Base-by-base conservation (phyloP, 2,113 vertebrate species). In the Conger conger region DNA sequence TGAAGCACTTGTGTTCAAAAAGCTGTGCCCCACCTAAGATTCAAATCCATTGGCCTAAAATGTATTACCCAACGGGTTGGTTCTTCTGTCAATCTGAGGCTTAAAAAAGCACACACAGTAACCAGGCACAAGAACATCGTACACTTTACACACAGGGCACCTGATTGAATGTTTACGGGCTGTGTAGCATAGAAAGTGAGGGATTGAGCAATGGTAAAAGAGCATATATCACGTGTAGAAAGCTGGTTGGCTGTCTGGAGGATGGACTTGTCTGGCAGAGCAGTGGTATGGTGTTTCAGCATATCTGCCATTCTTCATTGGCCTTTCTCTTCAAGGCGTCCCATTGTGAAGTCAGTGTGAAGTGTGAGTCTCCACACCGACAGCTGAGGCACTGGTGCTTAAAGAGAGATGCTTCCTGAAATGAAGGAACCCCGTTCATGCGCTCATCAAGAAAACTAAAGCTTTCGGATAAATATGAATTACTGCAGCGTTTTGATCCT, bases 361-460 rank as follows among this genome's bases (percentile, higher is more conserved):
- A n/a, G n/a, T n/a, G n/a, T 36, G 3, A 33, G 68, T 7, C 68
- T 30, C 68, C n/a, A 73, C 27, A 5, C 27, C 6, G 4, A 33
- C 68, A 73, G 68, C 68, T 30, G 11, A 33, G 68, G 68, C 68
- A 30, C 68, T 33, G 68, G 27, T 73, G 68, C 57, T n/a, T 76
- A 50, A 57, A 45, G 54, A 83, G 3, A n/a, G 45, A 77, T 77
- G 57, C 88, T 93, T 93, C 92, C 92, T 94, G 90, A 79, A 82
- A 86, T 85, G 89, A 84, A 85, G 88, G 90, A 87, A 90, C 77
- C 84, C 27, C 85, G 90, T 90, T 91, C 83, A 90, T 91, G 88
- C 68, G 50, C 79, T 89, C 86, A 91, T 92, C 88, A 92, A 87
- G 89, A 88, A 0, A 85, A 82, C 23, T 15, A 13, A 50, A 82